Evolutionary conservation across 2,888 invertebrate species (phyloP).

Genomic region (Iphiclides podalirius): DNA sequence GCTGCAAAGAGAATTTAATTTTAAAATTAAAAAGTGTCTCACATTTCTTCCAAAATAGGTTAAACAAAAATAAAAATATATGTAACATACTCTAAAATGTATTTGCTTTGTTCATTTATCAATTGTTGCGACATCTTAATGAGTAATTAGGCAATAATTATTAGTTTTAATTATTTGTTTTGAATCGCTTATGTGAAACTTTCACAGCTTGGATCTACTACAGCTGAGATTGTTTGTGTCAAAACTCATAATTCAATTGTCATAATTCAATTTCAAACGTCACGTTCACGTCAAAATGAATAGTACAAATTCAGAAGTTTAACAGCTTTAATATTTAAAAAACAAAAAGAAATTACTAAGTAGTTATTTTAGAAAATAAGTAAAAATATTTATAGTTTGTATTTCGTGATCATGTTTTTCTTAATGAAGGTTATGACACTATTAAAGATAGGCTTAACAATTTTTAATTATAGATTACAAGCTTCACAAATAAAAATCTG

Average conservation of each 20-base stretch:
- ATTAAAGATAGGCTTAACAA: too few relatives aligned
- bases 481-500: too few relatives aligned
- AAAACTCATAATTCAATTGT: constrained; percentile 8
- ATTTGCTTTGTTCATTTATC: constrained; percentile 72
- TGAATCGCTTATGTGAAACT: neutral
- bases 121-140: constrained; percentile 62
- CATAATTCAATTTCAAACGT: neutral
- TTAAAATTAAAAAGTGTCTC: constrained; percentile 9
- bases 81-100: constrained; percentile 67
- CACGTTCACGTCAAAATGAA: too few relatives aligned
- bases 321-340: too few relatives aligned
- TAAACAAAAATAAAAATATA: constrained; percentile 6
- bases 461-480: too few relatives aligned
- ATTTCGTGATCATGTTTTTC: too few relatives aligned
- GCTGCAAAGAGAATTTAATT: constrained; percentile 56
- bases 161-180: constrained; percentile 2
- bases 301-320: too few relatives aligned
- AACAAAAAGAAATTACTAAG: too few relatives aligned
- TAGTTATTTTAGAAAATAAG: too few relatives aligned
- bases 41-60: constrained; percentile 7
- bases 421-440: too few relatives aligned
- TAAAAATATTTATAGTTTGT: too few relatives aligned
- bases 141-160: neutral
- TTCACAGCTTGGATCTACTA: constrained; percentile 5
- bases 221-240: constrained; percentile 13